These are phyloP conservation scores for Leptoteleia sp. DNA, from an alignment of 1,140 invertebrate species.

Conservation along the genomic window DNA sequence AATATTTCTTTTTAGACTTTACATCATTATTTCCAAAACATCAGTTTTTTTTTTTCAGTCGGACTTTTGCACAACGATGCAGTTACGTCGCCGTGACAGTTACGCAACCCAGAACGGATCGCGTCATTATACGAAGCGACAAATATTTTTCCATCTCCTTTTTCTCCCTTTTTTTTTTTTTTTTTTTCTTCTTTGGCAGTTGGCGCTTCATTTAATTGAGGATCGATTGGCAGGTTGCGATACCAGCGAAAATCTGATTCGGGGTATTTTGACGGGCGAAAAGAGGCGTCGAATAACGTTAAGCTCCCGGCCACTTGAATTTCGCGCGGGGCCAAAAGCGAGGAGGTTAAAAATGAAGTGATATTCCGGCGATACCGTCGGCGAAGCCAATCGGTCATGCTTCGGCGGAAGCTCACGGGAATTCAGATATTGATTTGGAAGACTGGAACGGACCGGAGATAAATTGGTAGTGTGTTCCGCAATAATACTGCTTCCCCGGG, in stretches of 20 bases:
- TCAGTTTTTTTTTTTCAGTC: too few species aligned
- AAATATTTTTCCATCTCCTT: not conserved
- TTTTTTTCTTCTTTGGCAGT: too few species aligned
- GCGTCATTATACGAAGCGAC: too few species aligned
- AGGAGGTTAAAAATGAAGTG: constrained; percentile 59
- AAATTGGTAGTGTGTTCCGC: constrained; percentile 64
- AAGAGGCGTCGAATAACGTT: constrained; percentile 9
- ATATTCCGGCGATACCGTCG: constrained; percentile 42
- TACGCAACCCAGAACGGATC: too few species aligned
- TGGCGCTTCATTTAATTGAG: constrained; percentile 12
- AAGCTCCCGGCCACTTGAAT: constrained; percentile 33
- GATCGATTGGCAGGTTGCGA: constrained; percentile 11
- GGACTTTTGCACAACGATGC: too few species aligned
- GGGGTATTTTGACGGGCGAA: constrained; percentile 2
- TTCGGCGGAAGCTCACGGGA: constrained; percentile 62
- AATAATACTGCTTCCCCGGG: constrained; percentile 53
- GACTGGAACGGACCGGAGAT: constrained; percentile 58
- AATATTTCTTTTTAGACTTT: too few species aligned
- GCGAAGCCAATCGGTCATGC: constrained; percentile 66
- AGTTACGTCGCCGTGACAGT: too few species aligned
- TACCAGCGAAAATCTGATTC: constrained; percentile 2
- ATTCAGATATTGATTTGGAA: constrained; percentile 69
- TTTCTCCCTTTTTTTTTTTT: too few species aligned
- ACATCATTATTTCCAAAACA: too few species aligned
- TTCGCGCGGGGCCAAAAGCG: constrained; percentile 33